Evolutionary conservation across 2,888 invertebrate species (phyloP), one percentile per base, ranked within the genome.

Genomic region (Schizotus pectinicornis): DNA sequence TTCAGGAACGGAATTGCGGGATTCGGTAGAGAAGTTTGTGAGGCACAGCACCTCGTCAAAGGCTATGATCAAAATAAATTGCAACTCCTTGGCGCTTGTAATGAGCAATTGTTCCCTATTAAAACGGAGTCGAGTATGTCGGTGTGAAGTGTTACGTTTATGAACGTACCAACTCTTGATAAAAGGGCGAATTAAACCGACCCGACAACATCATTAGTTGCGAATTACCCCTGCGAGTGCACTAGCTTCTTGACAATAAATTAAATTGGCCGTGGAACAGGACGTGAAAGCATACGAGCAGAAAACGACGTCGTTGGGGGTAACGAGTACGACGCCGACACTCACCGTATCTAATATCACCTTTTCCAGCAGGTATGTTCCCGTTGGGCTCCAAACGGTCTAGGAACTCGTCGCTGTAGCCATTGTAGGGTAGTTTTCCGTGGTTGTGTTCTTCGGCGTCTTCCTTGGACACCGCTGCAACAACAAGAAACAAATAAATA

Each of bases 301-400:
- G 45, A 12, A 41, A 59, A 59, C 50, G 50, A 56, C 37, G 38
- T 50, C 50, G 45, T 56, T 46, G n/a, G 13, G 6, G 39, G 37
- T 52, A 58, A 59, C 54, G 43, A 54, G 51, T 46, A 22, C 22
- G 22, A 2, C 22, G 3, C 22, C n/a, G 35, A 33, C 13, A 75
- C 82, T 81, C 71, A 86, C 88, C 88, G 79, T 86, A 88, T 83
- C 86, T 83, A 79, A 86, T 84, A 81, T 90, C 88, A 71, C 86
- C 86, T 84, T 94, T 93, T 78, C 92, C 92, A 80, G 89, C 88
- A 76, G 89, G 93, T 83, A 94, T 94, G 84, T 94, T 95, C 76
- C 94, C 94, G 83, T 94, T 95, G 77, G 92, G 93, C 83, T 95
- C 95, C 76, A 94, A 87, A 79, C 94, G 87, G 82, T 95, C 94